Base-by-base conservation (phyloP, 2,113 vertebrate genomes). In the Apaloderma vittatum region DNA sequence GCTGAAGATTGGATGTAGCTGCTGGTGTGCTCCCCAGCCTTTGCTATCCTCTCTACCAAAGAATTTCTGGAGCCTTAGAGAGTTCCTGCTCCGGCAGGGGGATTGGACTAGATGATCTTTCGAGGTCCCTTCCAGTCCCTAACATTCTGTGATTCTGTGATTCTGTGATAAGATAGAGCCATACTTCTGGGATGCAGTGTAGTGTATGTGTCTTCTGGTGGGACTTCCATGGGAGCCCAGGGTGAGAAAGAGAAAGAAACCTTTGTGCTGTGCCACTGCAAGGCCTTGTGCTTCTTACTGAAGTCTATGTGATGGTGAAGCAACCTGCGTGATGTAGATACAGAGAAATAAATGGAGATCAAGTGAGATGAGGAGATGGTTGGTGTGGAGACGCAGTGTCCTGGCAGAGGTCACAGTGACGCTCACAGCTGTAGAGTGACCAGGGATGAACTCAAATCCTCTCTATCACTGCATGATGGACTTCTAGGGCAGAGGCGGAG, bases 81-180 rank as follows among this genome's bases (percentile, higher is more conserved):
- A n/a, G n/a, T n/a, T n/a, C n/a, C n/a, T n/a, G n/a, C n/a, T n/a
- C n/a, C n/a, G n/a, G n/a, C n/a, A n/a, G n/a, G n/a, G n/a, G n/a
- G n/a, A n/a, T n/a, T n/a, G n/a, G n/a, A n/a, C n/a, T n/a, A n/a
- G n/a, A n/a, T n/a, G n/a, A n/a, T n/a, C n/a, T n/a, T n/a, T n/a
- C n/a, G n/a, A n/a, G n/a, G n/a, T n/a, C n/a, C n/a, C n/a, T n/a
- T n/a, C n/a, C n/a, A n/a, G n/a, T n/a, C n/a, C n/a, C n/a, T n/a
- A n/a, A n/a, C n/a, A n/a, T n/a, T n/a, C n/a, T n/a, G n/a, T n/a
- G n/a, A n/a, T n/a, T n/a, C n/a, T n/a, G n/a, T n/a, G n/a, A n/a
- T n/a, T n/a, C n/a, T n/a, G n/a, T n/a, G 12, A 2, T 5, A 19
- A 22, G 48, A 19, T 0, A 46, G 22, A 90, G n/a, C 29, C 66